Evolutionary conservation across 2,797 vertebrate species (phyloP), one percentile per base, ranked within the genome.

Genomic region (Rhynchonycteris naso): DNA sequence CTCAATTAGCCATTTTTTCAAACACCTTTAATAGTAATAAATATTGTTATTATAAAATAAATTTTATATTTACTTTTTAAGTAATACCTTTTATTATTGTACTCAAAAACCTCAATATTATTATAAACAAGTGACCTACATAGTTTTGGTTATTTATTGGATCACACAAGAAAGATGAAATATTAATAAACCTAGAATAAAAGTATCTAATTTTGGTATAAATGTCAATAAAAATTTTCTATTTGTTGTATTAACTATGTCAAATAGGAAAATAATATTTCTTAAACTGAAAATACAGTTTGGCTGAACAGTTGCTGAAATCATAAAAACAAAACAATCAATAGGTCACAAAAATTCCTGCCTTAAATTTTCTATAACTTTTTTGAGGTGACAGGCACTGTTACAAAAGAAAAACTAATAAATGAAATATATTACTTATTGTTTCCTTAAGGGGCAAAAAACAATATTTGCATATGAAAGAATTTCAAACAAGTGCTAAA

Each of bases 41-140:
- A 81, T 21, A 85, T 43, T 86, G 24, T 68, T 91, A 65, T 30
- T 71, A 66, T 87, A 22, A 95, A 88, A 75, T 74, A 82, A 58
- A 71, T 66, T 50, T 21, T 24, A 59, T 14, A 63, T 52, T 87
- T 82, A 85, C 11, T 92, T 96, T 65, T 69, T 21, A 82, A 91
- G 61, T 5, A 89, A 72, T 81, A 1, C 22, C 72, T 86, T 59
- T 71, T 95, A 30, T 81, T 83, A 65, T 4, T 83, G 15, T 54
- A 79, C 26, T 65, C 63, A 19, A 52, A 94, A 93, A 83, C 43
- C 4, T 12, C 33, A 52, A 26, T 33, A 72, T 21, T 92, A 5
- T 50, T 75, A 52, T 85, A 85, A 63, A 80, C 68, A 81, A 78
- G 11, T 58, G 50, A 65, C 75, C 22, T 30, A 63, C 21, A 13